These are phyloP conservation scores for Notiomystis cincta DNA, from an alignment of 2,113 vertebrate species.

Conservation along the genomic window DNA sequence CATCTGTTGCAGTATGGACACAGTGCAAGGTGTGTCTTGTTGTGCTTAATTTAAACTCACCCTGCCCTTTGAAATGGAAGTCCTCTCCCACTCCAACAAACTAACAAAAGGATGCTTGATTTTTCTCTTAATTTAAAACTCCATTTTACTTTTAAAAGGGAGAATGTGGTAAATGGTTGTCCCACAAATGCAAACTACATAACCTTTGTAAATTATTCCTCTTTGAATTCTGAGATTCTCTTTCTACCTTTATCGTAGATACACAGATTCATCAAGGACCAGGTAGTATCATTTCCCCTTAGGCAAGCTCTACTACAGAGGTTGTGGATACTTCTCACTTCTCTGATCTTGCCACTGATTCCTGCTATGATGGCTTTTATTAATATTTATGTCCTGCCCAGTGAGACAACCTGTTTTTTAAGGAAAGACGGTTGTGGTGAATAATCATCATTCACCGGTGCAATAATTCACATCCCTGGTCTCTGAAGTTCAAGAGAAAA, in stretches of 20 bases:
- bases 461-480: constrained; percentile 44
- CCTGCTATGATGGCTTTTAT: constrained; percentile 44
- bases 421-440: neutral
- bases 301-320: constrained; percentile 24
- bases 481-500: constrained; percentile 46
- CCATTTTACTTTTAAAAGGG: neutral
- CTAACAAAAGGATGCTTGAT: neutral
- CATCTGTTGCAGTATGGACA: neutral
- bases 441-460: constrained; percentile 47
- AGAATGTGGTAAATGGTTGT: neutral
- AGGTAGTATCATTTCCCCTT: neutral
- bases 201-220: neutral
- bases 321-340: constrained; percentile 6
- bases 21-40: neutral
- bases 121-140: neutral
- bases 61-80: neutral
- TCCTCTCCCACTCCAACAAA: neutral
- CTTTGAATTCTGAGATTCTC: constrained; percentile 13
- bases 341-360: constrained; percentile 49
- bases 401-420: constrained; percentile 48
- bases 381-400: constrained; percentile 68
- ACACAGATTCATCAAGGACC: neutral
- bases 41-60: neutral
- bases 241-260: neutral
- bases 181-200: neutral